Base-by-base conservation (phyloP, 2,113 vertebrate genomes). In the Myotis brandtii region DNA sequence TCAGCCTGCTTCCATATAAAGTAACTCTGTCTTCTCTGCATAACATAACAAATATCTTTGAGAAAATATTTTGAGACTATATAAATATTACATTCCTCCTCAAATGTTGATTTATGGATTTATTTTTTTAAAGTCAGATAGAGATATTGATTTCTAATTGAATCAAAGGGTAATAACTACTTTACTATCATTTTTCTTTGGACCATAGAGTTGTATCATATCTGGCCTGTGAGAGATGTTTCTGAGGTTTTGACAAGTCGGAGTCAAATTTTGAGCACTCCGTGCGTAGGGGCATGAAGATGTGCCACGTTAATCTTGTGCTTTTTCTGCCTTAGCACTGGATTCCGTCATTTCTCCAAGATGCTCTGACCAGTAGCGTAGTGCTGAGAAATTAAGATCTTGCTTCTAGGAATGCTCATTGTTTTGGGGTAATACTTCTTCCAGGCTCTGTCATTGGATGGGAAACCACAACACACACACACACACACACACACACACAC, bases 391-490 rank as follows among this genome's bases (percentile, higher is more conserved):
- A 50, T 20, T 25, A 80, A 76, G 3, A 46, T 10, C 9, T 67
- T 50, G 9, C 32, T 13, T 1, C 16, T 52, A 27, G 30, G 6
- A 6, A 0, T 89, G 6, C 9, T 18, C 12, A 25, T 18, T 70
- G 17, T 25, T 43, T 89, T 79, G 16, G 48, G 27, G 21, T 13
- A 21, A 20, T 2, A 62, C 0, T 48, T 67, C 9, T 67, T 56
- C 11, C 0, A 20, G 20, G 0, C 4, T 32, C 21, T 67, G 7
- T 30, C 10, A 27, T 6, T 54, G 16, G 30, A 37, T 1, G 21
- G 52, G 62, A 75, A 32, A n/a, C 17, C 18, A 34, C 9, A 62
- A 30, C n/a, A 56, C 5, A 64, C 37, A 32, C 12, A 59, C 9
- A 79, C 7, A 30, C 72, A 30, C 17, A 6, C 4, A 43, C 43